Percentiles rank a stretch among this genome's conserved stretches.
Evolutionary conservation across 1,140 invertebrate species (phyloP).

Genomic region (Augochlora pura): DNA sequence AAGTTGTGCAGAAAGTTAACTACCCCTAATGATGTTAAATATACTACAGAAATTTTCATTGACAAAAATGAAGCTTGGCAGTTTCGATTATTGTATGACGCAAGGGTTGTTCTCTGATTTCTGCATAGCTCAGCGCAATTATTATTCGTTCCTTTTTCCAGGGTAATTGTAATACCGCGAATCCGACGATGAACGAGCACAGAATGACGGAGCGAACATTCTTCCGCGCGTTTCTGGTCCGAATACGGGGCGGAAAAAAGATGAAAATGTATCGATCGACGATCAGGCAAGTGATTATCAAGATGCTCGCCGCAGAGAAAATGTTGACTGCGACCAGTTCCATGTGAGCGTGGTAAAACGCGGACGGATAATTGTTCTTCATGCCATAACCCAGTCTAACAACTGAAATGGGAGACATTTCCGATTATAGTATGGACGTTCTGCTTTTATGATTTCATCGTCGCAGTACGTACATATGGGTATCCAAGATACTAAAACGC

Average conservation of each 20-base stretch:
- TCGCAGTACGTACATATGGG: slow-evolving; percentile 45
- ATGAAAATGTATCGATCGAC: slow-evolving; percentile 55
- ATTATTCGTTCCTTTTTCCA: not conserved
- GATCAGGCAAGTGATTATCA: slow-evolving; percentile 56
- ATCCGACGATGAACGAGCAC: slow-evolving; percentile 52
- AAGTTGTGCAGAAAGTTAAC: too few species aligned
- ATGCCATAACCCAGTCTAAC: slow-evolving; percentile 48
- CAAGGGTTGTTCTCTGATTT: too few species aligned
- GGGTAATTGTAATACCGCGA: slow-evolving; percentile 28
- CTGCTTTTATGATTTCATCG: not conserved
- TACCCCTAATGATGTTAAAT: too few species aligned
- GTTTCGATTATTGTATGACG: too few species aligned
- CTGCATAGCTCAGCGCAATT: too few species aligned
- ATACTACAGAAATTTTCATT: too few species aligned
- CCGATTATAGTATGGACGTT: not conserved
- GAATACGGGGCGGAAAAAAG: slow-evolving; percentile 53
- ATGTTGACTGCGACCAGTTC: slow-evolving; percentile 49
- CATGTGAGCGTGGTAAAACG: slow-evolving; percentile 50
- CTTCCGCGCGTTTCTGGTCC: slow-evolving; percentile 48
- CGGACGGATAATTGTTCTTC: slow-evolving; percentile 50
- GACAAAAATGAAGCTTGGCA: too few species aligned
- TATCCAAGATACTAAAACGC: slow-evolving; percentile 51
- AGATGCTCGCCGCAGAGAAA: slow-evolving; percentile 44
- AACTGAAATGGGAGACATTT: slow-evolving; percentile 37
- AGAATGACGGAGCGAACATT: slow-evolving; percentile 31